Conservation (phyloP, 2,113 vertebrate genomes). For the Tupaia chinensis region DNA sequence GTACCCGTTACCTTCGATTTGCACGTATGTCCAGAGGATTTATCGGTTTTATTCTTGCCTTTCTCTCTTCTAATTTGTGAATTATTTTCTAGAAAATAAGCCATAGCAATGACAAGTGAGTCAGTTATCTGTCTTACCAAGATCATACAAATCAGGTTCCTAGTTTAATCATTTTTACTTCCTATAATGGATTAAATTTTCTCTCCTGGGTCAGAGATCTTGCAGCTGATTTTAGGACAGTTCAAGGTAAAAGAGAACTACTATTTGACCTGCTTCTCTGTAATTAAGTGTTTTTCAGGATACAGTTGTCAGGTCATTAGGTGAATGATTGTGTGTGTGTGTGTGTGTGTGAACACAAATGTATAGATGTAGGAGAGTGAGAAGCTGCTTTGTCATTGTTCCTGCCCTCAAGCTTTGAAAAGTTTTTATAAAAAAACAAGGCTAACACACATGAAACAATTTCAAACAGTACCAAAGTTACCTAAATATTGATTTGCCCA, state of each 20-base stretch:
- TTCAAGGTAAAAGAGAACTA: background rate
- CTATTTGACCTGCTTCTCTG: background rate
- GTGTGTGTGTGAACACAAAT: fast-evolving
- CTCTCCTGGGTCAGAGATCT: background rate
- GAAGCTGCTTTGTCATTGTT: background rate
- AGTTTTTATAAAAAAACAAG: background rate
- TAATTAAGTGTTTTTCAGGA: background rate
- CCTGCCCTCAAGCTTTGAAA: background rate
- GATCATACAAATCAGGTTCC: background rate
- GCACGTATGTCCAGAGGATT: background rate
- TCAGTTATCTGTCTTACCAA: background rate
- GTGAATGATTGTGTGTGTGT: background rate
- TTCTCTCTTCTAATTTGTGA: background rate
- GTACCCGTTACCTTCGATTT: background rate
- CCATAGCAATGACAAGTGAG: background rate
- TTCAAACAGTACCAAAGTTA: background rate
- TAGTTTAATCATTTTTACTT: background rate
- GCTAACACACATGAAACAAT: background rate
- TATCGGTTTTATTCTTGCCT: background rate
- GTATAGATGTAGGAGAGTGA: background rate
- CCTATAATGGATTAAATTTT: background rate
- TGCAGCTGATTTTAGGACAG: background rate
- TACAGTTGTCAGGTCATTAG: background rate
- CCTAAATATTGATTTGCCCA: conserved; percentile 20
- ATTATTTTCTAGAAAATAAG: conserved; percentile 30